Base-by-base conservation (phyloP, 1,140 invertebrate species). In the Drosophila sp. region DNA sequence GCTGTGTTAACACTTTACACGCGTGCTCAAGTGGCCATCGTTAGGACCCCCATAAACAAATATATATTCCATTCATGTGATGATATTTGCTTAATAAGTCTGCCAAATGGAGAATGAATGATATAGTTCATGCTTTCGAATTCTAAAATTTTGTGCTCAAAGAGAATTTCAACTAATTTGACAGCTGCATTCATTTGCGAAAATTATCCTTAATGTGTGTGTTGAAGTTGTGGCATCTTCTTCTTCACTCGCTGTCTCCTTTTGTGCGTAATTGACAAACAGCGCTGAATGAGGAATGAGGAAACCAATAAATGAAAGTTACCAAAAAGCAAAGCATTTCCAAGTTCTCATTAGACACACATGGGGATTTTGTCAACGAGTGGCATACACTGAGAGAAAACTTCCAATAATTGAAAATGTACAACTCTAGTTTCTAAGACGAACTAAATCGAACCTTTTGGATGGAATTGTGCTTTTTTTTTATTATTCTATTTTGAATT, bases 1-100 rank as follows among this genome's bases (percentile, higher is more conserved):
- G 33, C 7, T 1, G 66, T 62, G 56, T 68, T 80, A 62, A 61
- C 72, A 66, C 77, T 80, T 70, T 65, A 41, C 44, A 54, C 60
- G 72, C 81, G 73, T 84, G 81, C 82, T 75, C 67, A 86, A 85
- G 81, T 86, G 81, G 41, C 40, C 23, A 41, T 67, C 23, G 55
- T 35, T 35, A 74, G 66, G 58, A 41, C 27, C 44, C 44, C 25
- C 35, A 2, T 30, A 30, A 30, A 30, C 4, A 30, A 41, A 1
- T 17, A 38, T 41, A 54, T 40, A 60, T 17, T 17, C 17, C 41
- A 56, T 11, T 41, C 55, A 58, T 33, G 10, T 61, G 8, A 60
- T 66, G 63, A 44, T 63, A 61, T 65, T 44, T 61, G 62, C 50
- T 64, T 76, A 62, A 76, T 76, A 83, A 70, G 69, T 73, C 54